phyloP scores from a whole-genome alignment of 2,113 vertebrate genomes.

The Acinonyx jubatus region DNA sequence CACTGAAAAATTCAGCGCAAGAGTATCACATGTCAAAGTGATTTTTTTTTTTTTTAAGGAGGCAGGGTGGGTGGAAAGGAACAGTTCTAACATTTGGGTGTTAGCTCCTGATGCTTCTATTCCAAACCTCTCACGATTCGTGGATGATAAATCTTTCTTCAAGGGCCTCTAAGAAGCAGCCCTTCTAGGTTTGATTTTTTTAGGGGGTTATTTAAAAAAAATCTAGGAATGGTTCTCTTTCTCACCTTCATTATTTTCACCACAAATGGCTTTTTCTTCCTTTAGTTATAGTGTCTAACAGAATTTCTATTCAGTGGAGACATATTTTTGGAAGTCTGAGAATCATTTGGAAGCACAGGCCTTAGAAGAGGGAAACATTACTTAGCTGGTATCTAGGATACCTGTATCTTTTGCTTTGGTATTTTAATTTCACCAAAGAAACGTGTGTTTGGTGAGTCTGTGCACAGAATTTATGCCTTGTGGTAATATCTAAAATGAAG shows the following conservation, averaged over 20 bases:
- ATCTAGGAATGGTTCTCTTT: neutral
- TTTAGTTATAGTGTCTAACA: slow-evolving; percentile 2
- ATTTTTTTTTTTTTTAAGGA: neutral
- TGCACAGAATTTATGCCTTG: neutral
- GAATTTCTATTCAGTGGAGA: neutral
- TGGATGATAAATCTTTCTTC: slow-evolving; percentile 2
- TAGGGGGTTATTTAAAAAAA: neutral
- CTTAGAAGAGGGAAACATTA: neutral
- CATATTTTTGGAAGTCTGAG: neutral
- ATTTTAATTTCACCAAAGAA: slow-evolving; percentile 58
- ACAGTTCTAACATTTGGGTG: neutral
- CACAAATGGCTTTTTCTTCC: neutral
- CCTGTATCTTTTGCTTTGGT: neutral
- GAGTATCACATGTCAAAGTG: slow-evolving; percentile 37
- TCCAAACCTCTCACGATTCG: neutral
- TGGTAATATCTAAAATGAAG: neutral
- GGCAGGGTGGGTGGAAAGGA: neutral
- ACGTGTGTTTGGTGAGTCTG: neutral
- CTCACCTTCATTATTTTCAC: neutral
- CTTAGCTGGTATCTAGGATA: neutral
- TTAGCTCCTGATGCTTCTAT: slow-evolving; percentile 44
- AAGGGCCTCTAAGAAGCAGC: neutral
- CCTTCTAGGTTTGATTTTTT: slow-evolving; percentile 19
- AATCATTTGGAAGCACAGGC: neutral
- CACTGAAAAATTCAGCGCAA: slow-evolving; percentile 77